Evolutionary conservation across 2,797 vertebrate species (phyloP), one percentile per base, ranked within the genome.

Genomic region (Iguana delicatissima): DNA sequence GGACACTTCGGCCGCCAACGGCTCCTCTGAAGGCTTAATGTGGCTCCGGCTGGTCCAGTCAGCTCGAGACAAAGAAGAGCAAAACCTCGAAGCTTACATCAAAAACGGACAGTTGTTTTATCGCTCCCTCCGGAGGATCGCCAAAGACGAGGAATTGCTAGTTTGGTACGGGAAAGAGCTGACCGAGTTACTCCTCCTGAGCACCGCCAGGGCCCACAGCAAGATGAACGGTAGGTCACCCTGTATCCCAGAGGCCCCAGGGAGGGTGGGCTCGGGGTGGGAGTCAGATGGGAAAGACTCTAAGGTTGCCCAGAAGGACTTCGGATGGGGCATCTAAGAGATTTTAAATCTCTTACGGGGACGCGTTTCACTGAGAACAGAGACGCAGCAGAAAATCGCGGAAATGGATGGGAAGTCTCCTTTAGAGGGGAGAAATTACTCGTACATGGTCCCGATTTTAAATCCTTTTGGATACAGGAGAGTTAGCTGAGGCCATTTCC

Each of bases 141-240:
- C 98, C 97, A 99, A 99, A 96, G 99, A 99, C 83, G 99, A 99
- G 96, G 99, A 99, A 97, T 95, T 99, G 88, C 97, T 99, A 93
- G 99, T 99, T 84, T 99, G 99, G 99, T 99, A 99, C 92, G 98
- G 99, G 72, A 99, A 99, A 89, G 99, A 99, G 94, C 98, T 99
- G 90, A 98, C 98, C 1, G 98, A 99, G 91, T 96, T 99, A 90
- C 98, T 99, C 92, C 97, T 99, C 91, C 98, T 99, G 86, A 97
- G 96, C 89, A 94, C 98, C 55, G 95, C 97, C 95, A 96, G 98
- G 95, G 95, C 98, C n/a, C 98, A 98, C 35, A 92, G 93, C 92
- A 99, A 98, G 93, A 97, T 96, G 97, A 98, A 99, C 96, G 98
- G 98, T 98, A 97, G 89, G 97, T 96, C 57, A 16, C 57, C 13